Evolutionary conservation across 92 coral and sea anemone species (phyloP), one percentile per base, ranked within the genome.

Genomic region (Isaurus tuberculatus): DNA sequence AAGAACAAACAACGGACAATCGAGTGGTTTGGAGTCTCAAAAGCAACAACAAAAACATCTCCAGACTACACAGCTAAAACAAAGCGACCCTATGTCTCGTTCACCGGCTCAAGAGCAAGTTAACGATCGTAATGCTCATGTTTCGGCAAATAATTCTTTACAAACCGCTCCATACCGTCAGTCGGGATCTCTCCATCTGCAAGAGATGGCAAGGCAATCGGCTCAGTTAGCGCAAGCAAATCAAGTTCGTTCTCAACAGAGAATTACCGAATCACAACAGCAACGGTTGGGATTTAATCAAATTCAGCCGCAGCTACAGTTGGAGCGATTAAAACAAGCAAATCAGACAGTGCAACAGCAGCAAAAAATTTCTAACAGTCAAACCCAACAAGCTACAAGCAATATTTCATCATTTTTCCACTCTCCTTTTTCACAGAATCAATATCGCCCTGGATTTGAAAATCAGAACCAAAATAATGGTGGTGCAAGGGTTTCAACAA

Each of bases 141-240:
- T 72, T 72, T 44, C 78, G 25, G 53, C 58, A 4, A 79, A 43
- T 43, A 80, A 64, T 44, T 79, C 80, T 43, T 81, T 83, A 37
- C 81, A 87, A 2, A 83, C 36, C 65, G 86, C 37, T 15, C 88
- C 44, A 14, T 80, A 31, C 26, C 87, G 78, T 23, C 91, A 84
- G 68, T 72, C 88, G 32, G 79, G 83, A 28, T 79, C 94, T 36
- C 92, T 91, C 32, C 97, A 91, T 55, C 81, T 93, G 63, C 93
- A 93, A 86, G 92, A 93, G 65, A 78, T 93, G 43, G 97, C 97
- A 13, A 88, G 97, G 51, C 93, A 93, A 80, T 90, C 97, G 33
- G 82, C 82, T 15, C 89, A 88, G 30, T 82, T 85, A 53, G 89
- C 91, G n/a, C 87, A 87, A 27, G 83, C 40, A 48, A 87, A 84